A percentile compares a stretch with the other conserved stretches of the same genome.
Conservation (phyloP, 2,888 invertebrate genomes). For the Amphipyra berbera region DNA sequence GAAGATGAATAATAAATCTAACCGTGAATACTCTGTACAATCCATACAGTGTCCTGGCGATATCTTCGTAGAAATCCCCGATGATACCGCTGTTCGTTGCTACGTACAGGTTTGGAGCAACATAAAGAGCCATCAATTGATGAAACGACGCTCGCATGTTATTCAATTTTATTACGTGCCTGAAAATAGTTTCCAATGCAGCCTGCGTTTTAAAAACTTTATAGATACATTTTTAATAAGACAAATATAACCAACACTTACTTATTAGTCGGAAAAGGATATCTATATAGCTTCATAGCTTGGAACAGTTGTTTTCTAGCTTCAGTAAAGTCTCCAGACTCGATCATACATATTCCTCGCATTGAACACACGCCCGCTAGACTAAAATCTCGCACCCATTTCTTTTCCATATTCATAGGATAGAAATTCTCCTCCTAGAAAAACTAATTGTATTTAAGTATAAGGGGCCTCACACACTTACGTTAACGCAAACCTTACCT, state of each 20-base stretch:
- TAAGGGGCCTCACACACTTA: too few species aligned
- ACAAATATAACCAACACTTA: too few species aligned
- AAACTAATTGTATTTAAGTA: not conserved
- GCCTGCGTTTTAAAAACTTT: too few species aligned
- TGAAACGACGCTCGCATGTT: conserved; percentile 63
- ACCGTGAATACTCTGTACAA: conserved; percentile 67
- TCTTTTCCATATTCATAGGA: conserved; percentile 50
- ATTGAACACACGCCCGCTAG: conserved; percentile 71
- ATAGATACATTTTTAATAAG: too few species aligned
- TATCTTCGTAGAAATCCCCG: conserved; percentile 72
- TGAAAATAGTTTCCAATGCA: conserved; percentile 27
- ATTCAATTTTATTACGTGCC: conserved; percentile 56
- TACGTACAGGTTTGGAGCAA: conserved; percentile 64
- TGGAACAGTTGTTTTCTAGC: conserved; percentile 69
- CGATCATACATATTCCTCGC: conserved; percentile 74
- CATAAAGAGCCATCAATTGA: conserved; percentile 66
- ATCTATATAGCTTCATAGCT: conserved; percentile 73
- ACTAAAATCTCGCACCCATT: conserved; percentile 75
- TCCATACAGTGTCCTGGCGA: conserved; percentile 67
- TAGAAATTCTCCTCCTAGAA: conserved; percentile 59
- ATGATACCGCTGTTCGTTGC: conserved; percentile 63
- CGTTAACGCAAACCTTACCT: too few species aligned
- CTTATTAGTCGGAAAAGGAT: conserved; percentile 54
- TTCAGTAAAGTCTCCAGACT: conserved; percentile 71
- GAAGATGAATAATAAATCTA: conserved; percentile 22